Evolutionary conservation across 2,797 vertebrate species (phyloP).

Genomic region (Pangasius mekongensis): DNA sequence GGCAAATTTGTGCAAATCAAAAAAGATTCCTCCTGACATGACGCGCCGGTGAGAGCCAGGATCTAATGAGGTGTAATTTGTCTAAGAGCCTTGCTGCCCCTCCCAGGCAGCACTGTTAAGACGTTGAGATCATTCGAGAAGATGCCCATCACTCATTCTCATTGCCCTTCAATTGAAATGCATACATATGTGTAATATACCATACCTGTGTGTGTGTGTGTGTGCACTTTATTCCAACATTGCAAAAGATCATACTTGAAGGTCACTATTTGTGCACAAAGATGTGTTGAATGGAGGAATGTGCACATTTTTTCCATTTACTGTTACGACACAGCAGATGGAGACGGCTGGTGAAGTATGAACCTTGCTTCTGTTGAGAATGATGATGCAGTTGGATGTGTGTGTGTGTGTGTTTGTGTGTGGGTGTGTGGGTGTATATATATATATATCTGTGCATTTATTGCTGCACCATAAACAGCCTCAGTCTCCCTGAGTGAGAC

Average conservation of each 20-base stretch:
- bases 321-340: constrained; percentile 34
- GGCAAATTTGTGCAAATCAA: constrained; percentile 99
- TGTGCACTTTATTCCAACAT: background rate
- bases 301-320: background rate
- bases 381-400: constrained; percentile 42
- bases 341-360: constrained; percentile 46
- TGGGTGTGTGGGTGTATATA: background rate
- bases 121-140: constrained; percentile 55
- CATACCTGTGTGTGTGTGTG: constrained; percentile 5
- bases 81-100: constrained; percentile 83
- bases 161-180: constrained; percentile 34
- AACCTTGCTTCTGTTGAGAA: constrained; percentile 37
- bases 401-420: constrained; percentile 13
- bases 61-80: constrained; percentile 99
- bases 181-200: constrained; percentile 8
- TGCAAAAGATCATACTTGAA: background rate
- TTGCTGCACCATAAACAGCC: constrained; percentile 59
- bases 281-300: constrained; percentile 6
- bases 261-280: constrained; percentile 16
- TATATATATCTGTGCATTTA: constrained; percentile 42
- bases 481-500: constrained; percentile 74
- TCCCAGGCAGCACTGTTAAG: constrained; percentile 57
- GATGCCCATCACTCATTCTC: constrained; percentile 58
- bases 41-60: constrained; percentile 94
- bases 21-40: constrained; percentile 99